Evolutionary conservation across 2,797 vertebrate genomes (phyloP).

Genomic region (Natrix natrix): DNA sequence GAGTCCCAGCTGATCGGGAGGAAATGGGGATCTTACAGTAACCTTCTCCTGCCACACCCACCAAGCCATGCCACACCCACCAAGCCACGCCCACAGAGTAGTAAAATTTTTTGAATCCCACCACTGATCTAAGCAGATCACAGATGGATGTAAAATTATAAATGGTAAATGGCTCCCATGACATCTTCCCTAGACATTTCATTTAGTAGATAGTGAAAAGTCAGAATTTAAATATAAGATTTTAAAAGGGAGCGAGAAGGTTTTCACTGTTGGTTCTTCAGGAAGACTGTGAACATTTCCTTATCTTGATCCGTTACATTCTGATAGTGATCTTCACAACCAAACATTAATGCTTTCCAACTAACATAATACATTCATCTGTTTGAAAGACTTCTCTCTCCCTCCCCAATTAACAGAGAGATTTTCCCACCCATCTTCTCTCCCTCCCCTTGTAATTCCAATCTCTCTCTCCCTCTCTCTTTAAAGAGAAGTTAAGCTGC

Average conservation of each 20-base stretch:
- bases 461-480: background rate
- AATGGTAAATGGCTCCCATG: background rate
- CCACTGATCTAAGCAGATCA: background rate
- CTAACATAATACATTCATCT: background rate
- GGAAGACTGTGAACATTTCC: background rate
- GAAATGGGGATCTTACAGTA: no score
- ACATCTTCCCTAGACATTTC: background rate
- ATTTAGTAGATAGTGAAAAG: background rate
- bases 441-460: background rate
- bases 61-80: no score
- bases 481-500: background rate
- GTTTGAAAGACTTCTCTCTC: conserved; percentile 12
- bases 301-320: background rate
- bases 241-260: background rate
- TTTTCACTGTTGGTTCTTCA: background rate
- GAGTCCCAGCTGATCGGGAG: no score
- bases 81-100: no score
- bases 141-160: background rate
- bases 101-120: no score
- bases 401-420: background rate
- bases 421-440: fast-evolving
- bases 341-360: background rate
- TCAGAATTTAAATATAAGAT: background rate
- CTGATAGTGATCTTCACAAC: background rate
- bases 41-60: no score